Percentiles rank a stretch among this genome's conserved stretches.
Evolutionary conservation across 2,113 vertebrate species (phyloP).

Genomic region (Perca schrenkii): DNA sequence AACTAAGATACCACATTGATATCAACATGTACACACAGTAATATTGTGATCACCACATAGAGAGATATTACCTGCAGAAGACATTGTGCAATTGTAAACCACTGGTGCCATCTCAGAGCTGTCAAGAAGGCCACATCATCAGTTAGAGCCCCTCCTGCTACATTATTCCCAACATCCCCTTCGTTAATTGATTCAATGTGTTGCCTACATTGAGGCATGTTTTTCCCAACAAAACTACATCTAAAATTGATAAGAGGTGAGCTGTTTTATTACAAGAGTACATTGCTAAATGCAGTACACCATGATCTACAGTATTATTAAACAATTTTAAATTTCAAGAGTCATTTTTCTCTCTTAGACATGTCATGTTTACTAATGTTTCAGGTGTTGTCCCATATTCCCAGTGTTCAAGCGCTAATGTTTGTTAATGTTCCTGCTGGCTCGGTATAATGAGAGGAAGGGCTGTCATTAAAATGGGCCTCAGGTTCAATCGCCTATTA

Average conservation of each 20-base stretch:
- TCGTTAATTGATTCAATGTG: slow-evolving; percentile 36
- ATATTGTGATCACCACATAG: slow-evolving; percentile 22
- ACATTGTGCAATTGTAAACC: slow-evolving; percentile 11
- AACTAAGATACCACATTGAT: slow-evolving; percentile 2
- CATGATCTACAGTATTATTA: slow-evolving; percentile 17
- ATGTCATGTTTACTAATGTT: slow-evolving; percentile 58
- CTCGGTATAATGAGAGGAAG: slow-evolving; percentile 57
- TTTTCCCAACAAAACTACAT: slow-evolving; percentile 30
- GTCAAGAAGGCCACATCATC: slow-evolving; percentile 3
- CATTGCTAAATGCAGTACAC: slow-evolving; percentile 30
- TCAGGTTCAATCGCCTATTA: slow-evolving; percentile 66
- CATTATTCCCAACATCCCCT: slow-evolving; percentile 35
- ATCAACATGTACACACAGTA: slow-evolving; percentile 1
- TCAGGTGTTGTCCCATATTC: slow-evolving; percentile 50
- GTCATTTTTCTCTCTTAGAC: slow-evolving; percentile 58
- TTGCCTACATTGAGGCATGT: slow-evolving; percentile 34
- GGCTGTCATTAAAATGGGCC: slow-evolving; percentile 55
- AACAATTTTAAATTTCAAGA: slow-evolving; percentile 37
- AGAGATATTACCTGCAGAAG: slow-evolving; percentile 3
- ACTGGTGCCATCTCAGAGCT: slow-evolving; percentile 12
- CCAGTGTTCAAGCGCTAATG: slow-evolving; percentile 45
- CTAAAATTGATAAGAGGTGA: slow-evolving; percentile 43
- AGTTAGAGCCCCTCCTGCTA: slow-evolving; percentile 7
- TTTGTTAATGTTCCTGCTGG: slow-evolving; percentile 61
- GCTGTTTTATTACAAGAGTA: not conserved